phyloP scores from a whole-genome alignment of 2,113 vertebrate genomes.

The Pseudopodoces humilis region DNA sequence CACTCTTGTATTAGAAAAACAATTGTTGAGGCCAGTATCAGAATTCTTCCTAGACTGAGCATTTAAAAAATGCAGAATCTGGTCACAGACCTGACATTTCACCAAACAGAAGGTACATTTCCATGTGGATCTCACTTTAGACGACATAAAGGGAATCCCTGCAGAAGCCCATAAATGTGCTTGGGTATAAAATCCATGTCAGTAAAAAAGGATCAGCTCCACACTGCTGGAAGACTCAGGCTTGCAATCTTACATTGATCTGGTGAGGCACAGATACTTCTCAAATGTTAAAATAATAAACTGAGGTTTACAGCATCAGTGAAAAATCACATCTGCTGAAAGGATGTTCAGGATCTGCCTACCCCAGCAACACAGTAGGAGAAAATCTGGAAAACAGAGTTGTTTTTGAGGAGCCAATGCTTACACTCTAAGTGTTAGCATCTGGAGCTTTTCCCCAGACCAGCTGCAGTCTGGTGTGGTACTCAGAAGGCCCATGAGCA shows the following conservation, averaged over 20 bases:
- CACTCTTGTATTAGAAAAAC: background rate
- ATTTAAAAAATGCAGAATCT: background rate
- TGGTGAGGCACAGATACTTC: background rate
- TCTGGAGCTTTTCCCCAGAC: background rate
- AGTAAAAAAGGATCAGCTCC: background rate
- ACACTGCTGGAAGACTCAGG: background rate
- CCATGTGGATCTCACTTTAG: background rate
- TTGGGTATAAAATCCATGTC: background rate
- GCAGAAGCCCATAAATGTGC: background rate
- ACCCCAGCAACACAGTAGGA: background rate
- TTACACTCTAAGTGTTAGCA: background rate
- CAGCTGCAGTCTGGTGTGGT: background rate
- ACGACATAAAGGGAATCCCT: background rate
- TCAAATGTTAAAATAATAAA: background rate
- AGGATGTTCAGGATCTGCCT: background rate
- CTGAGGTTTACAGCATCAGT: background rate
- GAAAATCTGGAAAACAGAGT: background rate
- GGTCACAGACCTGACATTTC: background rate
- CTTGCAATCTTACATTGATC: background rate
- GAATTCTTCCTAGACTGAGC: background rate
- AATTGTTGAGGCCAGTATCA: background rate
- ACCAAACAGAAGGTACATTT: background rate
- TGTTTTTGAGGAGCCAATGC: background rate
- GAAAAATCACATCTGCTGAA: background rate
- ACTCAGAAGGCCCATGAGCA: background rate